Evolutionary conservation across 2,888 invertebrate genomes (phyloP).

Genomic region (Pandemis heparana): DNA sequence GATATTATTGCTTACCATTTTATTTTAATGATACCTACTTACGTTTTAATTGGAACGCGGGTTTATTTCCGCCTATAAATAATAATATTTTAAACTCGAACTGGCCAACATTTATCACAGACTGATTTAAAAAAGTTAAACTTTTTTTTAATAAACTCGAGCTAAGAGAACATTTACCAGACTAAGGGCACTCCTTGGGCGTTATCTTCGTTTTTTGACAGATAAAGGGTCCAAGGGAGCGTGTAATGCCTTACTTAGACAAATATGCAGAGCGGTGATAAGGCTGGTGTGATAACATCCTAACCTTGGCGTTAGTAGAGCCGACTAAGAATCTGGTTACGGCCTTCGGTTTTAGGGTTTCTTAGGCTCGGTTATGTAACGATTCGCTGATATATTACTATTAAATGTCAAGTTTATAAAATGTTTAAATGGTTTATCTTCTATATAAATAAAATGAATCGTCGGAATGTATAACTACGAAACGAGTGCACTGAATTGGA

Average conservation of each 20-base stretch:
- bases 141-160: background rate
- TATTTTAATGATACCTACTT: background rate
- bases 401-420: background rate
- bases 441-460: too few relatives aligned
- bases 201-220: conserved; percentile 29
- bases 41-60: background rate
- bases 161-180: conserved; percentile 5
- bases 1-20: background rate
- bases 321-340: background rate
- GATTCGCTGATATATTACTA: background rate
- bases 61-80: background rate
- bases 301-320: conserved; percentile 26
- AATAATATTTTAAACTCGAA: background rate
- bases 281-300: conserved; percentile 26
- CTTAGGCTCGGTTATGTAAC: background rate
- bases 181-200: conserved; percentile 33
- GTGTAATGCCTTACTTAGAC: conserved; percentile 35
- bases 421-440: background rate
- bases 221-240: conserved; percentile 37
- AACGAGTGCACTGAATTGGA: too few relatives aligned
- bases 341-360: conserved; percentile 6
- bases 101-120: background rate
- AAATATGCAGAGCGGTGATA: conserved; percentile 40
- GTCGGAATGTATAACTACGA: too few relatives aligned
- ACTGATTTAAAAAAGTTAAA: background rate